Percentiles rank a stretch among this genome's conserved stretches.
Conservation (phyloP, 2,888 invertebrate genomes). For the Drosophila seclusa region DNA sequence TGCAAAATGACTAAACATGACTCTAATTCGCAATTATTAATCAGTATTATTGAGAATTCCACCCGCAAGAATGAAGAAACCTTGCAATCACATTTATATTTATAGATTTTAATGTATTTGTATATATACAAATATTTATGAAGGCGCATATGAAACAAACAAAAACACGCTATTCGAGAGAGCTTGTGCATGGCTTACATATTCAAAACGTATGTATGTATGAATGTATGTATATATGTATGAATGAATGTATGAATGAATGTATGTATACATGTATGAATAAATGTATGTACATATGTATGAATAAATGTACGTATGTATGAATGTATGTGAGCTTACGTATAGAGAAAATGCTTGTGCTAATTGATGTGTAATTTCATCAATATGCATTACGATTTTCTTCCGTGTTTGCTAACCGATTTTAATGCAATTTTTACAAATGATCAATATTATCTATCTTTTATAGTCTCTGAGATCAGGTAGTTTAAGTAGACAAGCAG, state of each 20-base stretch:
- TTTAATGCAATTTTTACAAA: background rate
- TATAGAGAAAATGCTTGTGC: background rate
- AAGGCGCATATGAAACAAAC: background rate
- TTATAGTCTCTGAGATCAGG: background rate
- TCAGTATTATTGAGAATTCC: background rate
- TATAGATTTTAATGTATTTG: background rate
- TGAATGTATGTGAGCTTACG: background rate
- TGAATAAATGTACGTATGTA: background rate
- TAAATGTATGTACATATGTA: background rate
- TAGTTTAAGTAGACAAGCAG: background rate
- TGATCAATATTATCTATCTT: background rate
- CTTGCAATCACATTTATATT: background rate
- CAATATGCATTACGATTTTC: background rate
- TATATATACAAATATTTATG: background rate
- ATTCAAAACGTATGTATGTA: background rate
- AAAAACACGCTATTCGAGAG: background rate
- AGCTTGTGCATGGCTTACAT: background rate
- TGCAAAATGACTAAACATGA: no score
- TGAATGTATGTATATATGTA: background rate
- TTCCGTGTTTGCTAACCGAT: background rate
- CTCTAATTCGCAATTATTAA: background rate
- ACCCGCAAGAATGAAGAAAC: background rate
- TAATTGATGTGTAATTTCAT: background rate
- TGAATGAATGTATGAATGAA: rapidly evolving
- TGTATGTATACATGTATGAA: background rate